Base-by-base conservation (phyloP, 2,797 vertebrate genomes). In the Huso huso region DNA sequence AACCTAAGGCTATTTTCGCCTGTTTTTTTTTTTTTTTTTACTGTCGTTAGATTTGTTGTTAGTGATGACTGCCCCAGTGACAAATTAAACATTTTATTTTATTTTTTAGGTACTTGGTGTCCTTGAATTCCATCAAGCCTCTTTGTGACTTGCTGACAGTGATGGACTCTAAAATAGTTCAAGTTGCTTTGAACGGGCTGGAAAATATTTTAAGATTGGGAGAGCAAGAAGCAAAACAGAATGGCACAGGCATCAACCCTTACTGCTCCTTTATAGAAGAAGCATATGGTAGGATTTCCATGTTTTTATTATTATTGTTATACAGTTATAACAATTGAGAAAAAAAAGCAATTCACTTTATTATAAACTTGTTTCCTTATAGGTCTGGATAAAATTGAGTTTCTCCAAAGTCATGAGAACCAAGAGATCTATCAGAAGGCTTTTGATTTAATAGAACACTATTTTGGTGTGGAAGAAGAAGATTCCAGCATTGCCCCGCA, bases 151-250 rank as follows among this genome's bases (percentile, higher is more conserved):
- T 95, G 64, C 86, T 95, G 80, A 95, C 93, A 8, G 94, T 95
- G 75, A 95, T 94, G 93, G 93, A 95, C 83, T 93, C 93, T 55
- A 95, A 94, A 86, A 95, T 95, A 72, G 93, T 95, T 66, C 93
- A 95, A 77, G 94, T 95, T 76, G 91, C 94, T 72, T 88, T 95
- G 75, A 95, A 94, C 66, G 93, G 94, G 66, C 87, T 95, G 74
- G 93, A 95, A 86, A 95, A 95, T 77, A 94, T 95, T 77, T 84
- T 95, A 10, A 86, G 91, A 71, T 87, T 95, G 67, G 93, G 93
- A 77, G 93, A 95, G 12, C 93, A 94, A 76, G 93, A 95, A 72
- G 91, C 91, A 69, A 94, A 94, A 73, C 91, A 93, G 77, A 94
- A 90, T 37, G 92, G 89, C 71, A 83, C 87, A 0, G 88, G 92